These are phyloP conservation scores for Sinotaia quadrata DNA, from an alignment of 2,888 invertebrate genomes.

Conservation along the genomic window DNA sequence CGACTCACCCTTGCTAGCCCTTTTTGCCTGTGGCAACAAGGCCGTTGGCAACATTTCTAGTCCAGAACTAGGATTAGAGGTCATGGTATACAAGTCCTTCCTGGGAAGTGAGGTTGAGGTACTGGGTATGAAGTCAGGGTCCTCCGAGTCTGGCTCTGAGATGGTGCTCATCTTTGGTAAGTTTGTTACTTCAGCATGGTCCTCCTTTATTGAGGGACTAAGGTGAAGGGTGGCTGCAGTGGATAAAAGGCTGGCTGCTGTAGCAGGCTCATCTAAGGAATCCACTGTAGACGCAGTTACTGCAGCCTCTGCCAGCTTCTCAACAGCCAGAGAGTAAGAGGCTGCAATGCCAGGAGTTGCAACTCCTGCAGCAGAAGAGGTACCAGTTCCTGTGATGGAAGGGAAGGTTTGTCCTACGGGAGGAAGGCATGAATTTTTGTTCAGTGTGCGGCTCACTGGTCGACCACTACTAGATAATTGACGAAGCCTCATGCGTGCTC, in stretches of 20 bases:
- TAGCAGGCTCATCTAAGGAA: background rate
- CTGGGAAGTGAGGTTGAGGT: constrained; percentile 15
- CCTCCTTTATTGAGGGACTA: constrained; percentile 13
- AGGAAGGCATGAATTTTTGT: constrained; percentile 67
- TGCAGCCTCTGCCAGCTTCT: constrained; percentile 35
- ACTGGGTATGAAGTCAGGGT: background rate
- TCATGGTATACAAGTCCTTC: constrained; percentile 12
- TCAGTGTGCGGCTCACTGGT: constrained; percentile 54
- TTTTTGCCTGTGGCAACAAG: constrained; percentile 1
- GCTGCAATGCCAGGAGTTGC: constrained; percentile 33
- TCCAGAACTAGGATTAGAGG: constrained; percentile 1
- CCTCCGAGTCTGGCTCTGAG: background rate
- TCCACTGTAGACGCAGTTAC: constrained; percentile 28
- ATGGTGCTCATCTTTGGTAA: background rate
- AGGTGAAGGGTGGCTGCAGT: constrained; percentile 14
- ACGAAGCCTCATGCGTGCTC: constrained; percentile 53
- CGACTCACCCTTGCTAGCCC: background rate
- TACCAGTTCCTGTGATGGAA: constrained; percentile 30
- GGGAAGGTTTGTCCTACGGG: constrained; percentile 62
- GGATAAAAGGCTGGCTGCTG: constrained; percentile 17
- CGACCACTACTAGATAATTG: constrained; percentile 52
- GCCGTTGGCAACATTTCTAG: too few relatives aligned
- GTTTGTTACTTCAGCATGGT: constrained; percentile 3
- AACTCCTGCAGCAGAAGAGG: constrained; percentile 39
- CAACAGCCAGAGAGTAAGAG: constrained; percentile 36